phyloP scores from a whole-genome alignment of 2,888 invertebrate genomes.

The Gasteruption jaculator region DNA sequence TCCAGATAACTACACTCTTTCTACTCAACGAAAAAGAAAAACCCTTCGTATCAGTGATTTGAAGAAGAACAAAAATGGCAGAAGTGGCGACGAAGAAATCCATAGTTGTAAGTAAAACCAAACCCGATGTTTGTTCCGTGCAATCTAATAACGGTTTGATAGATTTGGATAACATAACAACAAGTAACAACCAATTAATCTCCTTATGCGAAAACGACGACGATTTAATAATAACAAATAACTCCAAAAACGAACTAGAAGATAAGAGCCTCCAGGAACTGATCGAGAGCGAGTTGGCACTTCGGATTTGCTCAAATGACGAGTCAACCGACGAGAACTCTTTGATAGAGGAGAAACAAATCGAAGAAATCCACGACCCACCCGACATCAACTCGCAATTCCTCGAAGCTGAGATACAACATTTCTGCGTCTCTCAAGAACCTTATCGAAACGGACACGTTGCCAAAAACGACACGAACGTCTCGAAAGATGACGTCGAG shows the following conservation, averaged over 20 bases:
- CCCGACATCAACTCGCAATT: constrained; percentile 40
- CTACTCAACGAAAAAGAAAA: too few relatives aligned
- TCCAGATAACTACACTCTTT: too few relatives aligned
- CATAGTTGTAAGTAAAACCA: constrained; percentile 48
- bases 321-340: constrained; percentile 20
- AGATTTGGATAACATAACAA: constrained; percentile 46
- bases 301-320: constrained; percentile 40
- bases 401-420: constrained; percentile 40
- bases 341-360: constrained; percentile 20
- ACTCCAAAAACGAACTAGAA: constrained; percentile 41
- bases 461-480: constrained; percentile 8
- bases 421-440: constrained; percentile 35
- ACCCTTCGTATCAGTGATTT: too few relatives aligned
- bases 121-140: constrained; percentile 47
- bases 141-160: constrained; percentile 51
- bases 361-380: constrained; percentile 30
- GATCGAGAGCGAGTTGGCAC: constrained; percentile 46
- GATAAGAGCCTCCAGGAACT: constrained; percentile 48
- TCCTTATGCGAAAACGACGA: constrained; percentile 42
- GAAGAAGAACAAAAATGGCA: constrained; percentile 49
- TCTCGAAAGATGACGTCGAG: constrained; percentile 1
- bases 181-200: constrained; percentile 48
- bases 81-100: constrained; percentile 49
- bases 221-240: constrained; percentile 41
- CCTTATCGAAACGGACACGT: constrained; percentile 39